A percentile compares a stretch with the other conserved stretches of the same genome.
Evolutionary conservation across 2,113 vertebrate species (phyloP).

Genomic region (Platanista minor): DNA sequence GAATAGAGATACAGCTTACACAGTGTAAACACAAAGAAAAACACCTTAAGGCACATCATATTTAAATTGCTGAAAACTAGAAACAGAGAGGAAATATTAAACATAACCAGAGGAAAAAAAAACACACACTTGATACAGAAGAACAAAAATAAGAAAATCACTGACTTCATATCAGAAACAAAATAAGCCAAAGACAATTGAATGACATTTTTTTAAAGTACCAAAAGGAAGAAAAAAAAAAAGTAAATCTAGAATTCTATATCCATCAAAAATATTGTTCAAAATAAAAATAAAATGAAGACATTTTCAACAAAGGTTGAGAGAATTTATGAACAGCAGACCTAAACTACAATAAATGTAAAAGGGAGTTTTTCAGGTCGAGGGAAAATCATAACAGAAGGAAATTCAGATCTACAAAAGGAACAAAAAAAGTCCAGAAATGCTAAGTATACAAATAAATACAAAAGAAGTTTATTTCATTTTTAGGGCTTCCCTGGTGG

Average conservation of each 20-base stretch:
- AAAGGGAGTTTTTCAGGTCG: background rate
- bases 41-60: background rate
- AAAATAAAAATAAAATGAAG: conserved; percentile 11
- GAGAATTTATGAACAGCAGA: background rate
- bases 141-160: background rate
- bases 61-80: background rate
- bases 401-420: background rate
- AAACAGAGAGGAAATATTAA: background rate
- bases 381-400: background rate
- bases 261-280: background rate
- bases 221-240: background rate
- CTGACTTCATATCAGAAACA: background rate
- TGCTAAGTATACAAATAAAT: background rate
- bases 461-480: background rate
- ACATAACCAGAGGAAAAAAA: background rate
- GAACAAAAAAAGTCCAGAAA: background rate
- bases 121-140: background rate
- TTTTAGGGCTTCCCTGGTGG: background rate
- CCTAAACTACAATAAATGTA: background rate
- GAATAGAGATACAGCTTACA: background rate
- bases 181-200: background rate
- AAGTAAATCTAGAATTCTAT: background rate
- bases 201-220: background rate
- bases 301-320: background rate
- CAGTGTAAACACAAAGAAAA: conserved; percentile 8